Evolutionary conservation across 2,797 vertebrate genomes (phyloP), one percentile per base, ranked within the genome.

Genomic region (Lithobates sylvaticus): DNA sequence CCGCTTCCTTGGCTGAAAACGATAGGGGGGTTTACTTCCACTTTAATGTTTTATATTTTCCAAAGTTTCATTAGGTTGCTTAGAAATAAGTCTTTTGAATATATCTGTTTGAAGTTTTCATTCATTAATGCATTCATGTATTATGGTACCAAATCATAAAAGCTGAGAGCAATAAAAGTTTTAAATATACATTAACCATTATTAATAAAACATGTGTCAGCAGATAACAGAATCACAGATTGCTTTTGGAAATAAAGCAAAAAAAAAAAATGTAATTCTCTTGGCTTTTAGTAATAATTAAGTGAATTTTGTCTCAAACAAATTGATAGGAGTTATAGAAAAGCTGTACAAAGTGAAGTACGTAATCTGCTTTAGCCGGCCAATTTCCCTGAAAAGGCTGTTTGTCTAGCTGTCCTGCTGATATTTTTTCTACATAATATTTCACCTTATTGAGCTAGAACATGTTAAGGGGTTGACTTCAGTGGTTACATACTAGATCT

Each of bases 151-250:
- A 23, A 71, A 71, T 71, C 32, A 71, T 36, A 36, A 71, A 71
- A 71, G 69, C 36, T 39, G 61, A 61, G 26, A 79, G 64, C 39
- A 79, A 54, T 80, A 80, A 68, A 78, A 50, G 42, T 68, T 47
- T 80, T 54, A 36, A 34, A 50, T 70, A 47, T 50, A 47, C 78
- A 80, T 80, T 58, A 58, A 47, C 13, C 10, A n/a, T 3, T 39
- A 36, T 54, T 71, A 80, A 34, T 32, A 69, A 32, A 32, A 26
- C 27, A 67, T 26, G 13, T 27, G 12, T 26, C 65, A 67, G 12
- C 65, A 12, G 26, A 67, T 67, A 67, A 67, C 27, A 67, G 54
- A 67, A 67, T 67, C 26, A 67, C 13, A 29, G 27, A 67, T 67
- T 67, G 65, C 27, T 29, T 61, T 61, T 61, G 54, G 21, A 61